Evolutionary conservation across 2,888 invertebrate genomes (phyloP), one percentile per base, ranked within the genome.

Genomic region (Vesta saturnalis): DNA sequence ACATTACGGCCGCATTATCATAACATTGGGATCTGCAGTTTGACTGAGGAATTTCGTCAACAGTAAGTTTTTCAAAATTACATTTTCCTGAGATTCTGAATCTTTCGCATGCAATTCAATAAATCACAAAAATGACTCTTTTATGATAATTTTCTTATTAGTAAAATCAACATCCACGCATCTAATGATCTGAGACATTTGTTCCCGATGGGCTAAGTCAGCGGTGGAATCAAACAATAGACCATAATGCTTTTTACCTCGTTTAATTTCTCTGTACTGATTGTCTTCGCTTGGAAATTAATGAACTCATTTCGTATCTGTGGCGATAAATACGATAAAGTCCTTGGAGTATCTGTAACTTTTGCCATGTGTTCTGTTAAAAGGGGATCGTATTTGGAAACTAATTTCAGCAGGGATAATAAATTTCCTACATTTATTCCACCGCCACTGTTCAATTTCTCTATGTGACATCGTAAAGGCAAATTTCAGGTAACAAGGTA

Each of bases 301-400:
- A 75, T 72, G 46, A 74, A 74, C 65, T 72, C 73, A 72, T 74
- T 74, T 72, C 73, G 73, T 66, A 72, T 72, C 58, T 74, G 60
- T 39, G 69, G 67, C 63, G 74, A 74, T 23, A 74, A 60, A 61
- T 74, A 74, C 49, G 72, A 73, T 21, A 67, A 71, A 52, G 66
- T 62, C 63, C 60, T 60, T 49, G 68, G 64, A 49, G 60, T 66
- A 49, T 73, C 64, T 52, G 47, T 63, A 23, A 58, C 70, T 67
- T 69, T 15, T 69, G 61, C 59, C 12, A 73, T 21, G 67, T 74
- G 73, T 49, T 67, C 68, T 67, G 60, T 66, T 56, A 73, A 49
- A 49, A 73, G 21, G 39, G 69, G 47, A 47, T 47, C 47, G 15
- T 14, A 47, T 15, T 47, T n/a, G 1, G 47, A n/a, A 14, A 47